Conservation (phyloP, 2,113 vertebrate species). For the Archilochus colubris region DNA sequence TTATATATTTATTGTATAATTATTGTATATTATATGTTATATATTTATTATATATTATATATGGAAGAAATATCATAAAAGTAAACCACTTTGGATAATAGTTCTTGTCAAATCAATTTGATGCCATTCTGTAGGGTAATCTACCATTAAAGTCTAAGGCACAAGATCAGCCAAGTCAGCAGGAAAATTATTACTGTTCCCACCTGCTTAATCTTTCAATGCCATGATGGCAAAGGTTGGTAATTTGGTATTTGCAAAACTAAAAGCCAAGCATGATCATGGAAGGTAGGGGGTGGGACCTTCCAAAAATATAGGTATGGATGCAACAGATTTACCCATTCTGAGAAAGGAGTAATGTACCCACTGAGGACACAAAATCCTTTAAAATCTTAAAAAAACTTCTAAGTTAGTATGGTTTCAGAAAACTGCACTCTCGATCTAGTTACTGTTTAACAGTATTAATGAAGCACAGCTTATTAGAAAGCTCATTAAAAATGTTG, state of each 20-base stretch:
- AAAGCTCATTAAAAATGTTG: not conserved
- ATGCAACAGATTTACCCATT: not conserved
- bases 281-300: not conserved
- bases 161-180: not conserved
- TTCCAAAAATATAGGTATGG: not conserved
- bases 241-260: not conserved
- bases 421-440: not conserved
- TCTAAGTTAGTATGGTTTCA: not conserved
- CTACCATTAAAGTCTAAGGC: not conserved
- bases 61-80: not conserved
- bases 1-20: too few relatives aligned
- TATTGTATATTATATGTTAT: too few relatives aligned
- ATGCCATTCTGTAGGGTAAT: not conserved
- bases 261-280: not conserved
- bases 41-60: too few relatives aligned
- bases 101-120: not conserved
- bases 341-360: not conserved
- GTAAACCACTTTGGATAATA: not conserved
- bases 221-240: not conserved
- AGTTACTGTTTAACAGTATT: not conserved
- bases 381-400: not conserved
- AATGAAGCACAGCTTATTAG: not conserved
- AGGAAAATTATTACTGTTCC: not conserved
- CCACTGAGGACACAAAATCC: not conserved
- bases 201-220: not conserved